phyloP scores from a whole-genome alignment of 2,797 vertebrate genomes.

The Hemibagrus guttatus region DNA sequence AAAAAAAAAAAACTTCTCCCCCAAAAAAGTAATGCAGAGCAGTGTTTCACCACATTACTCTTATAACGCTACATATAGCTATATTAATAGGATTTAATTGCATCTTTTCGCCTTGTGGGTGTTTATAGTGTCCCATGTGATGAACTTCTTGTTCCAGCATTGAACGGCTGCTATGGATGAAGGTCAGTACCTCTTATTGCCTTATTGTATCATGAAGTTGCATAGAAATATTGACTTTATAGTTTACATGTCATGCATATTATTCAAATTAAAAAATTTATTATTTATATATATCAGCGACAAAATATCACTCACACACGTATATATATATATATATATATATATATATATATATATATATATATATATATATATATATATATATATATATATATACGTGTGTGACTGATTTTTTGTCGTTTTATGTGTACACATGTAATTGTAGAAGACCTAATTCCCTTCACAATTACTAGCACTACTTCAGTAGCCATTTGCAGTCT shows the following conservation, averaged over 20 bases:
- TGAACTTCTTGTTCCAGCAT: neutral
- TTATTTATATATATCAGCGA: neutral
- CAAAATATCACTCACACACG: too few relatives aligned
- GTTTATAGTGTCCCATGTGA: neutral
- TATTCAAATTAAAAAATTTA: neutral
- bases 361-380: neutral
- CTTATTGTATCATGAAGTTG: neutral
- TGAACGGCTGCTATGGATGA: neutral
- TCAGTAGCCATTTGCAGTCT: conserved; percentile 37
- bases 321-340: neutral
- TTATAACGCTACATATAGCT: neutral
- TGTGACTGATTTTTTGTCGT: neutral
- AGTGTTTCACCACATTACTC: neutral
- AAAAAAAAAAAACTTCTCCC: neutral
- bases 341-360: neutral
- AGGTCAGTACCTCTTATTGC: neutral
- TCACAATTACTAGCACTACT: conserved; percentile 43
- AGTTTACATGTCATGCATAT: neutral
- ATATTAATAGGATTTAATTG: conserved; percentile 5
- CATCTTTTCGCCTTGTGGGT: neutral
- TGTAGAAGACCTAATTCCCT: conserved; percentile 42
- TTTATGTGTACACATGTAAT: conserved; percentile 13
- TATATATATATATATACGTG: neutral
- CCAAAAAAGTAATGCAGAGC: neutral
- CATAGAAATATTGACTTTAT: neutral